Evolutionary conservation across 2,113 vertebrate genomes (phyloP).

Genomic region (Pterocles gutturalis): DNA sequence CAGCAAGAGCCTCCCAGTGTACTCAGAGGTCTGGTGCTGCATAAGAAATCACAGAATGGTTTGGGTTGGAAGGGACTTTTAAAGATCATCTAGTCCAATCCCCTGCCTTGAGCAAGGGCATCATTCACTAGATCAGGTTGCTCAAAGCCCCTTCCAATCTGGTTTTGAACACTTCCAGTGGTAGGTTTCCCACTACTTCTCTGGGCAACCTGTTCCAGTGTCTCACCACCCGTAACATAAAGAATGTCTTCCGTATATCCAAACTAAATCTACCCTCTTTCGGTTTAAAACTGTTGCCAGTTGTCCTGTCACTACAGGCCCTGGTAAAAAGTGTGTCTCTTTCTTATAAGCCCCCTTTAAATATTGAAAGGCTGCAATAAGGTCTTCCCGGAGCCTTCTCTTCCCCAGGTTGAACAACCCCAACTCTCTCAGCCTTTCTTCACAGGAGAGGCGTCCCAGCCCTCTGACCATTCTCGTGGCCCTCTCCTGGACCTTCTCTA

Average conservation of each 20-base stretch:
- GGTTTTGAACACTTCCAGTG: accelerated
- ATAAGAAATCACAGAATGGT: not conserved
- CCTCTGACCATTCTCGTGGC: not conserved
- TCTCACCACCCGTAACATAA: not conserved
- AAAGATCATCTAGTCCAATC: not conserved
- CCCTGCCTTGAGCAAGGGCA: not conserved
- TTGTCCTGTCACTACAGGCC: not conserved
- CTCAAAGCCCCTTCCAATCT: not conserved
- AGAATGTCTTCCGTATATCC: not conserved
- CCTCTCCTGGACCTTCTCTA: accelerated
- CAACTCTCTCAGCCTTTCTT: not conserved
- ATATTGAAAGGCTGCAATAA: not conserved
- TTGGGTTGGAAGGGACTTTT: not conserved
- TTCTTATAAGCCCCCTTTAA: not conserved
- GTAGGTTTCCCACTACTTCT: not conserved
- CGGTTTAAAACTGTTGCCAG: not conserved
- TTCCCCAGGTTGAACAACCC: too few relatives aligned
- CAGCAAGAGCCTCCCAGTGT: not conserved
- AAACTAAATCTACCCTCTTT: not conserved
- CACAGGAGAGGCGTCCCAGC: not conserved
- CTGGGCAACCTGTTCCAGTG: not conserved
- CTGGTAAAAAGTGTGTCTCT: not conserved
- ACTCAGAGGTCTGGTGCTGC: not conserved
- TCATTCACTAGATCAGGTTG: not conserved
- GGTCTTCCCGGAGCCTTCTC: too few relatives aligned